A percentile compares a stretch with the other conserved stretches of the same genome.
phyloP scores from a whole-genome alignment of 1,140 invertebrate species.

The Pogonus chalceus region DNA sequence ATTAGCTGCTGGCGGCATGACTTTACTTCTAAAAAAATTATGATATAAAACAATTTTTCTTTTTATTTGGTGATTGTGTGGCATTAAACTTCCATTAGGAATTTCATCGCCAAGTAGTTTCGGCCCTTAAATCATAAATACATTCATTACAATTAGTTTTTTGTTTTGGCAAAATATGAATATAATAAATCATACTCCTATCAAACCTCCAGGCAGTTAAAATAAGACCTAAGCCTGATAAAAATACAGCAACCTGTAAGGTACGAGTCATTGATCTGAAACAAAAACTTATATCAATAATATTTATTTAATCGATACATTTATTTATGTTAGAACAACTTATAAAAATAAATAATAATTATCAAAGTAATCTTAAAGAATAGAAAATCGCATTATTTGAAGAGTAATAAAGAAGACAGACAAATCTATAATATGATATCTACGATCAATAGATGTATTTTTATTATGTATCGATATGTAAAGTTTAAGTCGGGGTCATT shows the following conservation, averaged over 20 bases:
- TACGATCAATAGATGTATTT: too few relatives aligned
- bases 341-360: too few relatives aligned
- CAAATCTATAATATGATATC: too few relatives aligned
- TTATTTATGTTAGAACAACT: too few relatives aligned
- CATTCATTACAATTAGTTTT: neutral
- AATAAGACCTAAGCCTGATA: neutral
- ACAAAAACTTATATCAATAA: neutral
- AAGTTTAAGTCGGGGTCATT: too few relatives aligned
- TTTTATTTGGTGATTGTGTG: conserved; percentile 47
- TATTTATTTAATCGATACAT: neutral
- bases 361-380: too few relatives aligned
- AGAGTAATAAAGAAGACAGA: too few relatives aligned
- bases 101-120: conserved; percentile 44
- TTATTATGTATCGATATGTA: too few relatives aligned
- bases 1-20: conserved; percentile 62
- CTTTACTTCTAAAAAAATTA: conserved; percentile 65
- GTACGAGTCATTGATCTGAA: neutral
- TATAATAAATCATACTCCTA: neutral
- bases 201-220: neutral
- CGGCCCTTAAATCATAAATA: conserved; percentile 11
- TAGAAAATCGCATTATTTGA: too few relatives aligned
- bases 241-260: neutral
- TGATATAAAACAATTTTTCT: conserved; percentile 65
- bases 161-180: too few relatives aligned
- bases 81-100: conserved; percentile 45